Evolutionary conservation across 2,113 vertebrate species (phyloP), one percentile per base, ranked within the genome.

Genomic region (Dunckerocampus dactyliophorus): DNA sequence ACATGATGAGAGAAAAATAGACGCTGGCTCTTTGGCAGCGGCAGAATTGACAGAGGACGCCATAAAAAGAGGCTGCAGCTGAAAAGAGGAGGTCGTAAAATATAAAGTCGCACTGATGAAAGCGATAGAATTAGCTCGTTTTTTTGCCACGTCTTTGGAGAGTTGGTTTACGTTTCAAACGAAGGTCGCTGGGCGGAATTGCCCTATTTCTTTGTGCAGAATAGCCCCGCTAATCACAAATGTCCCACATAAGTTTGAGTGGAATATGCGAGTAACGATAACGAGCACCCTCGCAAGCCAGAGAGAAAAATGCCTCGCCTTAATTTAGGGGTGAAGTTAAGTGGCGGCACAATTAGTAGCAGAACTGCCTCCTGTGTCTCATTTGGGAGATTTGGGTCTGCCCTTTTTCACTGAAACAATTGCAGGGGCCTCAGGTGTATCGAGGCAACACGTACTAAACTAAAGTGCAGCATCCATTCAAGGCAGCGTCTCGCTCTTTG

Each of bases 91-190:
- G 62, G 62, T 81, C 75, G 50, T 81, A 46, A 86, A 86, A 87
- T 82, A 76, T 71, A 75, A 74, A 50, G 67, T 77, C 75, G 77
- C 71, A 61, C 79, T 76, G 80, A 85, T 86, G 77, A 83, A 80
- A 75, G 77, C 73, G 75, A 87, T 89, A 79, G 83, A 88, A 89
- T 91, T 88, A 88, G 80, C 82, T 74, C 64, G n/a, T 60, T 60
- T 48, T 47, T 45, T 78, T 64, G 49, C 72, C 43, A 65, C 66
- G 80, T 80, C 87, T 82, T 83, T 51, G 58, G 80, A 84, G 83
- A 85, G 75, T 79, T 82, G 57, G 68, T 75, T 43, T 83, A 51
- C 75, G 73, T 83, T 88, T 87, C 58, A 47, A 87, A 84, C 88
- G 83, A 89, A 90, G 89, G 88, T 90, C 84, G 72, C 69, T 50